phyloP scores from a whole-genome alignment of 1,140 invertebrate species.

The Brachystomella parvula region DNA sequence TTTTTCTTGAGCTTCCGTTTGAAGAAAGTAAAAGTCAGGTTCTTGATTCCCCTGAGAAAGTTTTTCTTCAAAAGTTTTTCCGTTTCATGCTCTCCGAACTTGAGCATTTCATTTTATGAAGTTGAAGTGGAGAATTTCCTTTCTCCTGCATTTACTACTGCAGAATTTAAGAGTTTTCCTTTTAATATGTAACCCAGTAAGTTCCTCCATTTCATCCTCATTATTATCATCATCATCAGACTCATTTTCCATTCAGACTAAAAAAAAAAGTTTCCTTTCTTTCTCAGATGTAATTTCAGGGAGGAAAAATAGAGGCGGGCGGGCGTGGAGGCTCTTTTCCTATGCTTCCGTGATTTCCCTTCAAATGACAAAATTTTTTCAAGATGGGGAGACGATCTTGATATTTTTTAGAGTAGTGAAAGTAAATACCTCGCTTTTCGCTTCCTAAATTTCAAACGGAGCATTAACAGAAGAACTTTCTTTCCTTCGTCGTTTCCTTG shows the following conservation, averaged over 20 bases:
- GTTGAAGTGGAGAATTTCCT: background rate
- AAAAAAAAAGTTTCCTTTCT: background rate
- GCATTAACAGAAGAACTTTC: background rate
- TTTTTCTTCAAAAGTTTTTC: conserved; percentile 22
- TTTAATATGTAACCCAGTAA: conserved; percentile 23
- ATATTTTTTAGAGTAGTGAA: background rate
- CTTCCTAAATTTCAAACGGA: background rate
- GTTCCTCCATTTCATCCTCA: background rate
- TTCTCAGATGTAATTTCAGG: background rate
- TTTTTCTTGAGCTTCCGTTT: background rate
- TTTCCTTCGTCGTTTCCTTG: background rate
- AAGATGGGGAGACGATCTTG: background rate
- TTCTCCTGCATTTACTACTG: no score
- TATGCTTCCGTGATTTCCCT: conserved; percentile 11
- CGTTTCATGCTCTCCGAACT: conserved; percentile 27
- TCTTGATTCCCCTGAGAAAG: conserved; percentile 27
- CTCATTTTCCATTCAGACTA: conserved; percentile 1
- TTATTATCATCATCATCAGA: conserved; percentile 11
- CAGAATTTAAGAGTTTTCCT: conserved; percentile 18
- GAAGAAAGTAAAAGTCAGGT: background rate
- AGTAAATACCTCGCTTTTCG: background rate
- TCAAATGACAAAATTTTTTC: conserved; percentile 15
- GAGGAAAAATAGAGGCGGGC: background rate
- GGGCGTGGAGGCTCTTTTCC: background rate
- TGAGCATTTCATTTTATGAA: conserved; percentile 4